phyloP scores from a whole-genome alignment of 2,888 invertebrate species.

The Laothoe populi region DNA sequence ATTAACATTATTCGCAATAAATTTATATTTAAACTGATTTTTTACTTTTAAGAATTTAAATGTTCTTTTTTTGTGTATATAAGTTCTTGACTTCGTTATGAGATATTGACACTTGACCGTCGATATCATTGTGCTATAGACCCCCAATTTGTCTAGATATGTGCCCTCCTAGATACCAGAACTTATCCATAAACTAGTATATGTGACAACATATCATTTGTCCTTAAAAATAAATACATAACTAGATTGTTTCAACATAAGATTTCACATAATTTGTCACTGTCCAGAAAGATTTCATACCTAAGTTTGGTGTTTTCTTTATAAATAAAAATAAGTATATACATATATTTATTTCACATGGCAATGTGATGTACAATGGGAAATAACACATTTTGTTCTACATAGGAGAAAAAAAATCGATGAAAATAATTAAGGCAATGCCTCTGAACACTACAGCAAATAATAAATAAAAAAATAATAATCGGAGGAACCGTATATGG shows the following conservation, averaged over 20 bases:
- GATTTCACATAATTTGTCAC: neutral
- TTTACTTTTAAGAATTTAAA: no score
- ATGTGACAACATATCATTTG: slow-evolving; percentile 2
- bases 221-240: neutral
- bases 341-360: slow-evolving; percentile 44
- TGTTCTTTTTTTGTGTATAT: no score
- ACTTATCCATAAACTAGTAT: neutral
- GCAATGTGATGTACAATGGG: slow-evolving; percentile 25
- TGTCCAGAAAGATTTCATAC: slow-evolving; percentile 13
- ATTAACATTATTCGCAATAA: no score
- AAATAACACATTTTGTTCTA: slow-evolving; percentile 45
- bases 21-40: no score
- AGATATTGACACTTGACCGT: no score
- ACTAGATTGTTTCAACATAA: neutral
- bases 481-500: slow-evolving; percentile 7
- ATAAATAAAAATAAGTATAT: slow-evolving; percentile 49
- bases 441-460: neutral
- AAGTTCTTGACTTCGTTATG: no score
- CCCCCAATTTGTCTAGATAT: no score
- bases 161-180: no score
- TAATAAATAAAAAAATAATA: neutral
- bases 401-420: slow-evolving; percentile 35
- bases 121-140: no score
- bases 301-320: slow-evolving; percentile 40
- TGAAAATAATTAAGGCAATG: slow-evolving; percentile 25